Conservation (phyloP, 2,797 vertebrate genomes). For the Liasis olivaceus region DNA sequence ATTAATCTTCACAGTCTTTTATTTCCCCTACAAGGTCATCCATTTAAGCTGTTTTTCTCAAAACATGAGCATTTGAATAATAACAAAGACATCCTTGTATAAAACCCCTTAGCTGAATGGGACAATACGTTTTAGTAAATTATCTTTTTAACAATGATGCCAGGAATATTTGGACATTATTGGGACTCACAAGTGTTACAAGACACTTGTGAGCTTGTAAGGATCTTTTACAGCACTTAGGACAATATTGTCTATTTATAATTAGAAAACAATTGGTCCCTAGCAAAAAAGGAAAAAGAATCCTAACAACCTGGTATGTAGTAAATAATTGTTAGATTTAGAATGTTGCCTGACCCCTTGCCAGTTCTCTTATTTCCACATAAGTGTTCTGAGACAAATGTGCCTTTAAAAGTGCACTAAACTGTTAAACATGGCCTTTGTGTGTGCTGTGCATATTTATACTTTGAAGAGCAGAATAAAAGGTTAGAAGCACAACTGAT, state of each 20-base stretch:
- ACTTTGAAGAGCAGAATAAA: conserved; percentile 40
- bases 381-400: conserved; percentile 26
- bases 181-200: not conserved
- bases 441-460: not conserved
- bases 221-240: not conserved
- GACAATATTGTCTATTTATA: conserved; percentile 12
- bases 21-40: not conserved
- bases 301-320: conserved; percentile 34
- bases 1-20: not conserved
- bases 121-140: not conserved
- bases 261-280: conserved; percentile 31
- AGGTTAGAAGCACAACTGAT: not conserved
- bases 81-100: not conserved
- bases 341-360: conserved; percentile 19
- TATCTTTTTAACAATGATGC: not conserved
- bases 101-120: not conserved
- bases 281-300: not conserved
- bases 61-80: not conserved
- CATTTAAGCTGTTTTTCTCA: not conserved
- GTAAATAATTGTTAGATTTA: conserved; percentile 33
- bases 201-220: not conserved
- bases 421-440: conserved; percentile 42
- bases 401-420: conserved; percentile 32
- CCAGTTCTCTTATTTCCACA: conserved; percentile 29
- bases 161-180: not conserved